Base-by-base conservation (phyloP, 2,113 vertebrate species). In the human region DNA sequence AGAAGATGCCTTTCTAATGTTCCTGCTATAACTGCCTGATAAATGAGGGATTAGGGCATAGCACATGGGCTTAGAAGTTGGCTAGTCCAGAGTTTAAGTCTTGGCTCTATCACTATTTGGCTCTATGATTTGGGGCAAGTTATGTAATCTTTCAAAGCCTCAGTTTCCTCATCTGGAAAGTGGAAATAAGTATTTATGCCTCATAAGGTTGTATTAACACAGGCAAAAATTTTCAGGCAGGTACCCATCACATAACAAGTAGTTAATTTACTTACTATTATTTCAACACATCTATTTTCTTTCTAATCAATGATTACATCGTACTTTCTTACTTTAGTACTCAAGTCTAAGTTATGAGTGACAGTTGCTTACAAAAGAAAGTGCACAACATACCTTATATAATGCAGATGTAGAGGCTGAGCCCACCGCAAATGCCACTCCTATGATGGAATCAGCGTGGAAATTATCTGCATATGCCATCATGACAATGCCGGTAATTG, bases 401-500 rank as follows among this genome's bases (percentile, higher is more conserved):
- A 99, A 97, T 0, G 99, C 99, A 30, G 99, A 99, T 0, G 99
- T 99, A 16, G 99, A 99, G 91, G 99, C 99, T 3, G 99, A 99
- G 86, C 99, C 99, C 84, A 99, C 99, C 11, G 99, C 99, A 84
- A 99, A 98, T 0, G 99, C 99, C 88, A 99, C 99, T 17, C 99
- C 99, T 48, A 99, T 99, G 97, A 99, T 99, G 3, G 99, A 99
- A 97, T 99, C 99, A 0, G 99, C 99, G 73, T 99, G 99, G 98
- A 99, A 99, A 94, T 99, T 99, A 83, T 99, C 99, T 68, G 99
- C 99, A 93, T 99, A 99, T 0, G 99, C 99, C 99, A 99, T 99
- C 99, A 99, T 99, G 25, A 99, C 99, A 4, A 99, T 99, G 14
- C 99, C 99, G 0, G 99, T 99, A 98, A 99, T 99, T 76, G 99